A percentile compares a stretch with the other conserved stretches of the same genome.
Conservation (phyloP, 2,888 invertebrate species). For the Cepaea hortensis region DNA sequence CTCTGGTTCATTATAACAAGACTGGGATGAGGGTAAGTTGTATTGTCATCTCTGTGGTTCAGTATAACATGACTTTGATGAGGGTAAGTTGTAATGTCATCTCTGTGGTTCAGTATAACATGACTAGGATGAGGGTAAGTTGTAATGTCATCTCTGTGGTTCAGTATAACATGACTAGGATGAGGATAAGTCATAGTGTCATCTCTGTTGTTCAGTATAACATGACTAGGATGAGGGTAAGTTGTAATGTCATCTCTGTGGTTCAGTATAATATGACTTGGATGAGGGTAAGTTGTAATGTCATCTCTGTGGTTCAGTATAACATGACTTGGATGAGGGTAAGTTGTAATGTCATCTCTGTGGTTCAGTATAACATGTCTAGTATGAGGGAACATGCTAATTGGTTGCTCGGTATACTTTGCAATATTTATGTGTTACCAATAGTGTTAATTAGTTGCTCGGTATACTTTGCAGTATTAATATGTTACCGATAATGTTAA, state of each 20-base stretch:
- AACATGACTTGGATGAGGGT: conserved; percentile 95
- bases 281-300: conserved; percentile 83
- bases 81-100: conserved; percentile 79
- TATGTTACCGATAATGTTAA: no score
- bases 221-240: conserved; percentile 92
- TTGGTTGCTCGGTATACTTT: no score
- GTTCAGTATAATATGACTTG: conserved; percentile 98
- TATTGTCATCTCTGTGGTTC: conserved; percentile 79
- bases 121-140: conserved; percentile 90
- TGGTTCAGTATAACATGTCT: conserved; percentile 92
- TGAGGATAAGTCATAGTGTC: conserved; percentile 80
- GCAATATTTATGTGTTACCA: no score
- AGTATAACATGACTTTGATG: conserved; percentile 97
- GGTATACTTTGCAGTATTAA: no score
- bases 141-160: conserved; percentile 77
- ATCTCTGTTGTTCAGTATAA: conserved; percentile 87
- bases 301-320: conserved; percentile 84
- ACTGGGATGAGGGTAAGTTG: conserved; percentile 87
- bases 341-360: conserved; percentile 49
- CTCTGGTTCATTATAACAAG: conserved; percentile 93
- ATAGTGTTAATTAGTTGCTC: no score
- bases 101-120: conserved; percentile 90
- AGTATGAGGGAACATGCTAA: conserved; percentile 88
- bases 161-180: conserved; percentile 97
- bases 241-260: conserved; percentile 52